Evolutionary conservation across 1,140 invertebrate genomes (phyloP).

Genomic region (Temnothorax nylanderi): DNA sequence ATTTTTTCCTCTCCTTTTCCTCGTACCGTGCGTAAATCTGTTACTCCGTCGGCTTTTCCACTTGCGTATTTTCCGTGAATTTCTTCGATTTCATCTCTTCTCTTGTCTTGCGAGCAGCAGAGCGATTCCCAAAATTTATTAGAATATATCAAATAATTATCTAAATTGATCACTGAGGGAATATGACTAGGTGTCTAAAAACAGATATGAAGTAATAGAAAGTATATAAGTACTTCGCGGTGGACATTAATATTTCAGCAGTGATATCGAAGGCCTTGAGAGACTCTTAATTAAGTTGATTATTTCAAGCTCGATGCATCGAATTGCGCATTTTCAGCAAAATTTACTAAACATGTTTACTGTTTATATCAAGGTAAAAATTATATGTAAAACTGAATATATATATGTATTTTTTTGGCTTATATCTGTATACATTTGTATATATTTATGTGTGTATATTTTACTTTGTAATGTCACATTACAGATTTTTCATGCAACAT

Average conservation of each 20-base stretch:
- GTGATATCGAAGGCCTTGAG: neutral
- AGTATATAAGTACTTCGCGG: neutral
- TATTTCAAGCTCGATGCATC: neutral
- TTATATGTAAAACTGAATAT: no score
- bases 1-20: neutral
- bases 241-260: neutral
- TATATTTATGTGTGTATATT: no score
- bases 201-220: conserved; percentile 13
- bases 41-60: neutral
- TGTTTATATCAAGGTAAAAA: no score
- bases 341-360: no score
- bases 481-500: neutral
- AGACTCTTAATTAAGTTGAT: conserved; percentile 9
- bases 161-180: neutral
- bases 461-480: no score
- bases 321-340: neutral
- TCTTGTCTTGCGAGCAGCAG: neutral
- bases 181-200: conserved; percentile 11
- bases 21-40: neutral
- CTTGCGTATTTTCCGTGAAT: neutral
- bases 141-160: neutral
- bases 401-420: no score
- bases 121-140: neutral
- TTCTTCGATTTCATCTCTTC: neutral
- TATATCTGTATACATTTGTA: no score